These are phyloP conservation scores for Heliconius erato DNA, from an alignment of 2,888 invertebrate species.

Conservation along the genomic window DNA sequence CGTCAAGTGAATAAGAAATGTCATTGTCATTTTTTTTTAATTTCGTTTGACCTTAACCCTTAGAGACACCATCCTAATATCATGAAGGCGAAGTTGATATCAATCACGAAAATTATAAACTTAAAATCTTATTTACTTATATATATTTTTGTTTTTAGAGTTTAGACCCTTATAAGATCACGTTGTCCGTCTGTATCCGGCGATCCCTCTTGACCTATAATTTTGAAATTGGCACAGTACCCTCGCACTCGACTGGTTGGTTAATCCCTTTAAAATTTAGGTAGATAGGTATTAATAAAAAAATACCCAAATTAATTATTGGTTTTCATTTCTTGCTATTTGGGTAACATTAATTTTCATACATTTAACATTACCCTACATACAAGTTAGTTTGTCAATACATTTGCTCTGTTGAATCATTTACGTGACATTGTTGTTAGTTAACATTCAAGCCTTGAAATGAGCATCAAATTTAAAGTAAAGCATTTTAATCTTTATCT, in stretches of 20 bases:
- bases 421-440: constrained; percentile 41
- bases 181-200: too few species aligned
- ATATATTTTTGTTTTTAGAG: too few species aligned
- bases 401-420: constrained; percentile 32
- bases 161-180: too few species aligned
- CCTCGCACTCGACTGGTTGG: too few species aligned
- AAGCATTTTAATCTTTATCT: constrained; percentile 32
- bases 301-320: neutral
- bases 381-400: constrained; percentile 13
- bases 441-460: constrained; percentile 40
- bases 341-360: neutral
- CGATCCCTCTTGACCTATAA: too few species aligned
- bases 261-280: too few species aligned
- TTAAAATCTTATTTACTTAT: too few species aligned
- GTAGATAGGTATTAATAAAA: neutral
- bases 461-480: constrained; percentile 20
- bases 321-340: neutral
- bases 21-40: neutral
- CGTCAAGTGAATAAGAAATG: neutral
- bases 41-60: neutral
- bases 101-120: neutral
- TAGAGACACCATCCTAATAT: neutral
- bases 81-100: neutral
- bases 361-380: neutral
- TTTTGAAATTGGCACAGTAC: neutral